phyloP scores from a whole-genome alignment of 2,113 vertebrate species.

The Saguinus imperator region DNA sequence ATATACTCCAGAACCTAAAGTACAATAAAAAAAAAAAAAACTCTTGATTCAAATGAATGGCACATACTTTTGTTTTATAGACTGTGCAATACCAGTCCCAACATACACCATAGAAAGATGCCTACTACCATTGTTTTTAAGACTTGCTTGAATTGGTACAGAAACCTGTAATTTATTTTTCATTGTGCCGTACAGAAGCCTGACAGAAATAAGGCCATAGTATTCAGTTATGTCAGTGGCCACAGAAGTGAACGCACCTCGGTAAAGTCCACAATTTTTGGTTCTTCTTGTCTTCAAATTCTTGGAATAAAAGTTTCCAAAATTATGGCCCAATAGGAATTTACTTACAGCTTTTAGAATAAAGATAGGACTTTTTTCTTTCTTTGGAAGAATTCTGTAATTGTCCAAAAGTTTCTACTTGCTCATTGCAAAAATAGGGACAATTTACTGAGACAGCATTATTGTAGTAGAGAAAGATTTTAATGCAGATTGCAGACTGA shows the following conservation, averaged over 20 bases:
- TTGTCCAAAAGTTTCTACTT: too few relatives aligned
- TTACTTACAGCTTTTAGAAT: background rate
- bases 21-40: too few relatives aligned
- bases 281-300: background rate
- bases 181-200: background rate
- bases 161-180: background rate
- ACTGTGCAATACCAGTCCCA: background rate
- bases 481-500: too few relatives aligned
- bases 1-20: too few relatives aligned
- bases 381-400: background rate
- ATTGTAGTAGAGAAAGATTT: too few relatives aligned
- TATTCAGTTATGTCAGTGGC: background rate
- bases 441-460: too few relatives aligned
- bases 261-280: background rate
- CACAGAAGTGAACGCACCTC: too few relatives aligned
- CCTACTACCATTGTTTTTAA: background rate
- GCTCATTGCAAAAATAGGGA: too few relatives aligned
- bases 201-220: background rate
- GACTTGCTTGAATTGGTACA: background rate
- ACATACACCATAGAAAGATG: accelerated
- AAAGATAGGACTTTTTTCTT: background rate
- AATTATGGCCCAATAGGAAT: background rate
- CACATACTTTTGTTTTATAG: background rate
- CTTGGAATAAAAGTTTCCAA: background rate
- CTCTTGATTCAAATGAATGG: background rate